These are phyloP conservation scores for Drosophila micromelanica DNA, from an alignment of 1,140 invertebrate species.

Conservation along the genomic window DNA sequence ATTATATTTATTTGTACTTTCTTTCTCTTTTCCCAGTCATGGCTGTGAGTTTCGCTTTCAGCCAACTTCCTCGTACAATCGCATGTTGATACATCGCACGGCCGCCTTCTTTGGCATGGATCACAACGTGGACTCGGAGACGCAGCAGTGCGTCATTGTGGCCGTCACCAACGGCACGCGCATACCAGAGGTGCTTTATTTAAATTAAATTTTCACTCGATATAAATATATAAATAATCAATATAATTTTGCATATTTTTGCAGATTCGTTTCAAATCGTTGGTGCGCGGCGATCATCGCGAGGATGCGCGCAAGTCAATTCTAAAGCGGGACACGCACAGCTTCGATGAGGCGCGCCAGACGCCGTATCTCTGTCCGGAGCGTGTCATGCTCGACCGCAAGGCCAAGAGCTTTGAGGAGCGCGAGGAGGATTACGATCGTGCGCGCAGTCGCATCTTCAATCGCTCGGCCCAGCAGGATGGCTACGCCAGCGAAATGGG, in stretches of 20 bases:
- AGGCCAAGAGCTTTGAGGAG: conserved; percentile 96
- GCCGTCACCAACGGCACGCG: conserved; percentile 90
- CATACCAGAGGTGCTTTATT: conserved; percentile 86
- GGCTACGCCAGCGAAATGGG: conserved; percentile 45
- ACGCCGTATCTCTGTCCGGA: conserved; percentile 85
- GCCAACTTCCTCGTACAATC: conserved; percentile 96
- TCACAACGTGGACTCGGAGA: conserved; percentile 94
- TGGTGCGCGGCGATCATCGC: conserved; percentile 87
- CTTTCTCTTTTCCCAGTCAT: conserved; percentile 80
- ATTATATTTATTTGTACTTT: no score
- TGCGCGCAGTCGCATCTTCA: conserved; percentile 92
- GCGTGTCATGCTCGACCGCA: conserved; percentile 88
- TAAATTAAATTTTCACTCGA: neutral
- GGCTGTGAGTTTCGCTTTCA: conserved; percentile 92
- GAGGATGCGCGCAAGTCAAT: conserved; percentile 91
- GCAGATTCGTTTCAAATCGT: conserved; percentile 86
- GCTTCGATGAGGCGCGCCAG: conserved; percentile 88
- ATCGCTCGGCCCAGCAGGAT: conserved; percentile 84
- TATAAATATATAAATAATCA: conserved; percentile 1
- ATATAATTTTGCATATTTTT: neutral
- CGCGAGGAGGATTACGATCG: conserved; percentile 94
- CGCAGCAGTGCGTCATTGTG: conserved; percentile 91
- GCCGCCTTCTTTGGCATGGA: conserved; percentile 97
- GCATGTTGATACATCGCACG: conserved; percentile 97
- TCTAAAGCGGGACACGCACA: conserved; percentile 92